phyloP scores from a whole-genome alignment of 2,113 vertebrate genomes.

The Notechis scutatus region DNA sequence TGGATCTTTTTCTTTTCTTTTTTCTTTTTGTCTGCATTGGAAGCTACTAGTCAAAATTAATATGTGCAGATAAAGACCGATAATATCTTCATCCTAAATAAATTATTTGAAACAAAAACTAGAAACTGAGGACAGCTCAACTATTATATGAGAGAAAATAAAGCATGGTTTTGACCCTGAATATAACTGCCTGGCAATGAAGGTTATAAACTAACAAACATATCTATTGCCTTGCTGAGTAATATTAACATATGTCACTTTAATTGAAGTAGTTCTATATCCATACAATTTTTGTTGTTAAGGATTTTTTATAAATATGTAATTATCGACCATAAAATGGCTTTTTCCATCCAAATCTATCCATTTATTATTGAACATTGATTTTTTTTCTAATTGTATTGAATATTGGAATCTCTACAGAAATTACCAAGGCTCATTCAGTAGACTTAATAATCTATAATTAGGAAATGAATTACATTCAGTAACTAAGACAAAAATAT shows the following conservation, averaged over 20 bases:
- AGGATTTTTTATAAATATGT: slow-evolving; percentile 50
- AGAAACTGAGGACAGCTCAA: neutral
- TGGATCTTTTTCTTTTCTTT: neutral
- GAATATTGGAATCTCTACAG: slow-evolving; percentile 37
- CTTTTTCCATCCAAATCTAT: slow-evolving; percentile 56
- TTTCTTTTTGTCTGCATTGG: neutral
- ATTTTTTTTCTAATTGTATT: slow-evolving; percentile 34
- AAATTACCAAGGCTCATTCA: slow-evolving; percentile 25
- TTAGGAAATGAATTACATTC: slow-evolving; percentile 21
- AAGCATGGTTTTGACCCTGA: neutral
- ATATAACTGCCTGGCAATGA: slow-evolving; percentile 14
- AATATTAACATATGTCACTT: neutral
- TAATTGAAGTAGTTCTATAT: slow-evolving; percentile 50
- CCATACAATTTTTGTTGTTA: slow-evolving; percentile 32
- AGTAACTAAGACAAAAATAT: neutral
- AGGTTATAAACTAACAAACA: slow-evolving; percentile 39
- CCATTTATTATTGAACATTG: slow-evolving; percentile 43
- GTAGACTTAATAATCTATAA: slow-evolving; percentile 19
- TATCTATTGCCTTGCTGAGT: neutral
- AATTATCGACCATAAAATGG: slow-evolving; percentile 58
- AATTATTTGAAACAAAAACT: slow-evolving; percentile 29
- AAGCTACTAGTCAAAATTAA: neutral
- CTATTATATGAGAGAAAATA: slow-evolving; percentile 5
- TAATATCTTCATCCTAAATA: neutral
- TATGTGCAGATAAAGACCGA: slow-evolving; percentile 19